A percentile compares a stretch with the other conserved stretches of the same genome.
Conservation (phyloP, 2,797 vertebrate genomes). For the Kryptolebias ocellatus region DNA sequence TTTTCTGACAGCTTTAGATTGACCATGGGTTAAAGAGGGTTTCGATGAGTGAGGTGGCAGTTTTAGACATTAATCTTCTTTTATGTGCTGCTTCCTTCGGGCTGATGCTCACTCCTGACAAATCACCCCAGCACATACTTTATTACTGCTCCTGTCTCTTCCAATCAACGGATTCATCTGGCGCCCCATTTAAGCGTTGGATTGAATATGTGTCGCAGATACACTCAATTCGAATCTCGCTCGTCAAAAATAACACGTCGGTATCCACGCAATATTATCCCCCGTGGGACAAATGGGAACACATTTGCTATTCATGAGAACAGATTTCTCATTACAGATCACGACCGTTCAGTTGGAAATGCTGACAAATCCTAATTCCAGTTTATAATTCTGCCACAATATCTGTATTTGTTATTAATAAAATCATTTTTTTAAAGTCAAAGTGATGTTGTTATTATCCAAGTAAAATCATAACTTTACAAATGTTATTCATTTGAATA, state of each 20-base stretch:
- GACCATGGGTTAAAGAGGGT: background rate
- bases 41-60: background rate
- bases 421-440: background rate
- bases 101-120: background rate
- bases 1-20: background rate
- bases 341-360: background rate
- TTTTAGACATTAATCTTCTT: background rate
- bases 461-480: background rate
- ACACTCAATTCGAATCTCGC: background rate
- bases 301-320: background rate
- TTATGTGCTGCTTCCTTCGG: background rate
- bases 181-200: background rate
- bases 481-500: too few relatives aligned
- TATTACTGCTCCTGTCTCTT: background rate
- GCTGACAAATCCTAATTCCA: background rate
- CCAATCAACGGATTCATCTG: background rate
- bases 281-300: background rate
- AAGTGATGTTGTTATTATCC: background rate
- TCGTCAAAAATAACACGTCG: background rate
- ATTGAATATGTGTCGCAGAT: slow-evolving; percentile 5
- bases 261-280: background rate
- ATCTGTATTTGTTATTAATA: too few relatives aligned
- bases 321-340: background rate
- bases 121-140: background rate
- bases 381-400: too few relatives aligned